phyloP scores from a whole-genome alignment of 2,797 vertebrate genomes.

The Pseudomugil gertrudae region DNA sequence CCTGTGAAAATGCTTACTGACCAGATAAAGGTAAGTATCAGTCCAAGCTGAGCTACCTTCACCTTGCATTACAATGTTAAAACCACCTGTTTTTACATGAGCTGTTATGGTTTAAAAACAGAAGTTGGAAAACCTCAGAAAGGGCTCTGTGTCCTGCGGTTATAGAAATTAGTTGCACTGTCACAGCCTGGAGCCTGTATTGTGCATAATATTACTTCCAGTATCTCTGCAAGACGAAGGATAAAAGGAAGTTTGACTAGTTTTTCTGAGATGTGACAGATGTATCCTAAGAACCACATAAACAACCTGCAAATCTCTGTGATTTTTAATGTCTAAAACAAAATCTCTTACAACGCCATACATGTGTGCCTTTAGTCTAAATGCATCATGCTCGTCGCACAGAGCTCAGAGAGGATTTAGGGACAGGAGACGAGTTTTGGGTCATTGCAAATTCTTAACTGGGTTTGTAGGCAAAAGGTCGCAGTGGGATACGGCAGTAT shows the following conservation, averaged over 20 bases:
- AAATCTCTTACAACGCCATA: slow-evolving; percentile 20
- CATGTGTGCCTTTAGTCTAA: slow-evolving; percentile 18
- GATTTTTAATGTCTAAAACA: slow-evolving; percentile 23
- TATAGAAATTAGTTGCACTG: background rate
- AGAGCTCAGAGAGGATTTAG: slow-evolving; percentile 26
- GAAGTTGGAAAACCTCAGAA: background rate
- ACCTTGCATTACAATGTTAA: background rate
- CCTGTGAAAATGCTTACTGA: too few relatives aligned
- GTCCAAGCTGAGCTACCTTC: background rate
- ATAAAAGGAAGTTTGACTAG: background rate
- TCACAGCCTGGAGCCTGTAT: background rate
- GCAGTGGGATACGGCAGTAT: slow-evolving; percentile 38
- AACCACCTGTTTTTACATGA: background rate
- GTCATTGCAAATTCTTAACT: slow-evolving; percentile 38
- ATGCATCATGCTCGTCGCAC: slow-evolving; percentile 6
- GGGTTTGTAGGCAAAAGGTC: slow-evolving; percentile 69
- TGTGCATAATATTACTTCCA: background rate
- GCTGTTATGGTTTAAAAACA: background rate
- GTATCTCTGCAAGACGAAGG: background rate
- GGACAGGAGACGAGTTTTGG: slow-evolving; percentile 38
- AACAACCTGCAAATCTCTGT: slow-evolving; percentile 15
- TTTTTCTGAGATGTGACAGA: background rate
- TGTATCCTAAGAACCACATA: slow-evolving; percentile 7
- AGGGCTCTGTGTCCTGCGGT: background rate
- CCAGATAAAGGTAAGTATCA: background rate